Evolutionary conservation across 2,797 vertebrate species (phyloP).

Genomic region (Phalanger gymnotis): DNA sequence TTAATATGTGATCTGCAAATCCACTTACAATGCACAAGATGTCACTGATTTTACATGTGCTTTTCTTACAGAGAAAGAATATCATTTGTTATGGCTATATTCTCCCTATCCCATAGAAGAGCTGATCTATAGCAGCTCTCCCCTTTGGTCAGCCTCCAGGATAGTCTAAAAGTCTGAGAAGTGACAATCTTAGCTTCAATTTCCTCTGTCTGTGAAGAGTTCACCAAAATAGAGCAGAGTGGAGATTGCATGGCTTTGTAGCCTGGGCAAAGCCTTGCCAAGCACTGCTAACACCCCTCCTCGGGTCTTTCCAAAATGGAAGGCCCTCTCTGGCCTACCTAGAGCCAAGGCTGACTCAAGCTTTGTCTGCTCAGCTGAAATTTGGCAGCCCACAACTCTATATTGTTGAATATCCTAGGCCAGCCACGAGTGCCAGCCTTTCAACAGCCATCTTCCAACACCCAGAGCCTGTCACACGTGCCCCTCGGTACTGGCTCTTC

Average conservation of each 20-base stretch:
- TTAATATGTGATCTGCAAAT: background rate
- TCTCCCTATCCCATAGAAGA: background rate
- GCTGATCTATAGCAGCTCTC: background rate
- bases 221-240: background rate
- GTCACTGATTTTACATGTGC: background rate
- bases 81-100: constrained; percentile 12
- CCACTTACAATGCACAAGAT: background rate
- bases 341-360: constrained; percentile 77
- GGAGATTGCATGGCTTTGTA: background rate
- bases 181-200: background rate
- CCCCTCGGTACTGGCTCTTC: constrained; percentile 60
- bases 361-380: constrained; percentile 77
- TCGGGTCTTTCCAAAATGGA: constrained; percentile 76
- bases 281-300: constrained; percentile 73
- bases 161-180: constrained; percentile 73
- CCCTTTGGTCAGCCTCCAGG: constrained; percentile 63
- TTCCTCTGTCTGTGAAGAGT: background rate
- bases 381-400: constrained; percentile 74
- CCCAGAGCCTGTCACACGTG: background rate
- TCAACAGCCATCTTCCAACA: constrained; percentile 70
- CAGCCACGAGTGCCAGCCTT: constrained; percentile 73
- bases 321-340: constrained; percentile 73
- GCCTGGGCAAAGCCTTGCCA: constrained; percentile 66
- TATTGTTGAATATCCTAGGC: constrained; percentile 69
- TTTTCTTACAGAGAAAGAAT: constrained; percentile 7